Conservation (phyloP, 23 tunicate species). For the Trididemnum miniatum region DNA sequence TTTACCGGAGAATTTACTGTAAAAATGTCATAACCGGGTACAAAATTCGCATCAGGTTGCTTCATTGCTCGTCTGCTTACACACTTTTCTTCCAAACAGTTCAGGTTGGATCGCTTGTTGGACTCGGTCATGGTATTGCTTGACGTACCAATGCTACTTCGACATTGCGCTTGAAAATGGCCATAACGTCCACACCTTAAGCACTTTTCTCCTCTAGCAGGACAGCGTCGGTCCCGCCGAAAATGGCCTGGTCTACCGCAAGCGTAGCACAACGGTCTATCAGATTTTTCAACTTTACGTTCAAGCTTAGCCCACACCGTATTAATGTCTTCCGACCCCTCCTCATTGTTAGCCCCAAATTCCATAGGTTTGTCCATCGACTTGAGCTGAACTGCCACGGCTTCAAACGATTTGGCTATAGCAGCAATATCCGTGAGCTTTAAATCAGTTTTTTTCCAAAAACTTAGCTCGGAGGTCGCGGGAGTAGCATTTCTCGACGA, state of each 20-base stretch:
- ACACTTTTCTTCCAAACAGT: background rate
- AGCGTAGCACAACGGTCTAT: background rate
- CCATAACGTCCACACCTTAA: background rate
- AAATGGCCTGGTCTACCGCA: conserved; percentile 6
- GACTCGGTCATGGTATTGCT: background rate
- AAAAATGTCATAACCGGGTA: background rate
- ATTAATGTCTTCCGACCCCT: background rate
- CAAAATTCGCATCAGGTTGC: background rate
- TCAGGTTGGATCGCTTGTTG: background rate
- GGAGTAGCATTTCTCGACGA: background rate
- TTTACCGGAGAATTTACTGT: background rate
- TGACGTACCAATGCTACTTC: background rate
- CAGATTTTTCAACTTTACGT: background rate
- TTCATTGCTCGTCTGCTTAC: too few species aligned
- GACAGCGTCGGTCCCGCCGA: background rate
- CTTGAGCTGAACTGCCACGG: background rate
- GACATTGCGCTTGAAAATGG: background rate
- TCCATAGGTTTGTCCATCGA: background rate
- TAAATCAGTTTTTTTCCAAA: background rate
- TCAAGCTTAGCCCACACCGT: too few species aligned
- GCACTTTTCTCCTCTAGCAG: background rate
- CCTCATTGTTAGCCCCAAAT: background rate
- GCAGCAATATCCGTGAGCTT: background rate
- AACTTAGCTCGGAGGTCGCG: background rate
- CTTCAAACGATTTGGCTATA: background rate